A percentile compares a stretch with the other conserved stretches of the same genome.
Evolutionary conservation across 2,797 vertebrate genomes (phyloP).

Genomic region (Semotilus atromaculatus): DNA sequence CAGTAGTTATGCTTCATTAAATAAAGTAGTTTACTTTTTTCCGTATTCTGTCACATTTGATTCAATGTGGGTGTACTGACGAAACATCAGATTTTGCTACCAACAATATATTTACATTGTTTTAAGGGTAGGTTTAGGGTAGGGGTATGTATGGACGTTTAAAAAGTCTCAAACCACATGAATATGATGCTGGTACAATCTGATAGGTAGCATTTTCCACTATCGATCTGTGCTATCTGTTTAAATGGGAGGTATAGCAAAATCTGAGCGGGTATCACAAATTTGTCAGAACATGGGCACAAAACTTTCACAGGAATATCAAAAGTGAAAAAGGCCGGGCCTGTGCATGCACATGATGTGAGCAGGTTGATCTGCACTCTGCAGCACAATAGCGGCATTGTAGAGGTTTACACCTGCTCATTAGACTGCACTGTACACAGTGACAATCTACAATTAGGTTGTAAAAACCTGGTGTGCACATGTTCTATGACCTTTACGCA

Average conservation of each 20-base stretch:
- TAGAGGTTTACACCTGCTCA: conserved; percentile 23
- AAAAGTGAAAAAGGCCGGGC: neutral
- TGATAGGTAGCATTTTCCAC: too few relatives aligned
- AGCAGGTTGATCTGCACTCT: conserved; percentile 6
- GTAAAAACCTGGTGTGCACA: neutral
- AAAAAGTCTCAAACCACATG: too few relatives aligned
- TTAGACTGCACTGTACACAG: neutral
- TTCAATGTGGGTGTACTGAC: too few relatives aligned
- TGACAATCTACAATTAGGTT: neutral
- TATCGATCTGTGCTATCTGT: too few relatives aligned
- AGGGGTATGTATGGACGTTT: too few relatives aligned
- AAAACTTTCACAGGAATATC: neutral
- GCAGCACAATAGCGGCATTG: conserved; percentile 3
- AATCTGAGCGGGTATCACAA: too few relatives aligned
- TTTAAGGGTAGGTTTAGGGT: too few relatives aligned
- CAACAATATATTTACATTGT: too few relatives aligned
- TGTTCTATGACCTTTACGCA: neutral
- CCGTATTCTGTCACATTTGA: neutral
- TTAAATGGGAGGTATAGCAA: too few relatives aligned
- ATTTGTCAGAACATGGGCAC: too few relatives aligned
- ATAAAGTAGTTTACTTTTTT: neutral
- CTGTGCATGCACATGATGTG: neutral
- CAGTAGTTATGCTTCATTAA: conserved; percentile 1
- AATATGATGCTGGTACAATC: too few relatives aligned
- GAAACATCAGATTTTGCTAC: too few relatives aligned